phyloP scores from a whole-genome alignment of 2,797 vertebrate species.

The Borostomias antarcticus region DNA sequence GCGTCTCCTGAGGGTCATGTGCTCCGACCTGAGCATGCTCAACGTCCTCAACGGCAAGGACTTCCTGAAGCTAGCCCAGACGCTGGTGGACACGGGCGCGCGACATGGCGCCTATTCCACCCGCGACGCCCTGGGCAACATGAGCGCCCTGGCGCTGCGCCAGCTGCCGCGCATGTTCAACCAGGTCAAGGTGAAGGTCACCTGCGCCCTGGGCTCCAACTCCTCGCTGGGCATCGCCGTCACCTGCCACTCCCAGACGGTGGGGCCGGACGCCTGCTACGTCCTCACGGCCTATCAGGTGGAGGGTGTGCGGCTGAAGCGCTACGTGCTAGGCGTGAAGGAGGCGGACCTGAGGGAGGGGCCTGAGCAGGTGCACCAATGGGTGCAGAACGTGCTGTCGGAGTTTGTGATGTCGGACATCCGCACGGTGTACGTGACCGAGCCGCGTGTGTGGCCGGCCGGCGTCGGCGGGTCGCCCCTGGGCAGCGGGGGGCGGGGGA shows the following conservation, averaged over 20 bases:
- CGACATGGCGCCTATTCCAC: constrained; percentile 95
- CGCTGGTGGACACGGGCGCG: constrained; percentile 95
- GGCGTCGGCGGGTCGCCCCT: constrained; percentile 80
- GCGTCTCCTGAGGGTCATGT: constrained; percentile 93
- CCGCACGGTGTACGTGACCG: constrained; percentile 93
- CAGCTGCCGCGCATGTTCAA: constrained; percentile 99
- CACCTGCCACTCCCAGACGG: constrained; percentile 93
- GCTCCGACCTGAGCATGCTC: constrained; percentile 90
- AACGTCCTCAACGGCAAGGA: constrained; percentile 93
- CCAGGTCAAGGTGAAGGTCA: constrained; percentile 99
- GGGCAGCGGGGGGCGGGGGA: constrained; percentile 73
- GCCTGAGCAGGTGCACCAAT: constrained; percentile 94
- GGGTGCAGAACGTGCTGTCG: constrained; percentile 97
- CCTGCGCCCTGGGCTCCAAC: constrained; percentile 94
- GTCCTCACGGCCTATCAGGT: constrained; percentile 95
- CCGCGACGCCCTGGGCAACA: constrained; percentile 93
- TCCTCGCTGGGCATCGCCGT: constrained; percentile 93
- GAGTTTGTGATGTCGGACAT: constrained; percentile 99
- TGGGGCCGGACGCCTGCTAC: constrained; percentile 91
- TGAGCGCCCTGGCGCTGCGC: constrained; percentile 93
- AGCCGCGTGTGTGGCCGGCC: constrained; percentile 85
- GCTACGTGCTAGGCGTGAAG: constrained; percentile 92
- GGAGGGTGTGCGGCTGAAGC: constrained; percentile 91
- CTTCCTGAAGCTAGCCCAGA: constrained; percentile 96
- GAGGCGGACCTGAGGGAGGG: constrained; percentile 89